Base-by-base conservation (phyloP, 2,113 vertebrate species). In the Alethe castanea region DNA sequence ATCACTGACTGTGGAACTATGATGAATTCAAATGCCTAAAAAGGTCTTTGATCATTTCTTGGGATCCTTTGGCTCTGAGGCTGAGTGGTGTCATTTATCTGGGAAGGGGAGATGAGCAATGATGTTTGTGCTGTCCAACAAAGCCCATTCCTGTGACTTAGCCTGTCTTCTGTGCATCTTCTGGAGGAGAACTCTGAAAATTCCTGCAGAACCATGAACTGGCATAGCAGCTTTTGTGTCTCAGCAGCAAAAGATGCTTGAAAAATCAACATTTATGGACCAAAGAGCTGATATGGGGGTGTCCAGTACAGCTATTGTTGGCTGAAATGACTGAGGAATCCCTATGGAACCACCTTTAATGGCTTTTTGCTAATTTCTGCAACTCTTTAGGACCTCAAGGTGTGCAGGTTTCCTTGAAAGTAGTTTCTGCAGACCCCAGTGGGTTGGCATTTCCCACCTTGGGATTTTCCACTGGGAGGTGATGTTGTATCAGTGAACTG, bases 41-140 rank as follows among this genome's bases (percentile, higher is more conserved):
- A 24, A 9, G 0, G 0, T 5, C 1, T 7, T 35, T 72, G 23
- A 44, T 16, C 0, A 28, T n/a, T 69, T 48, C 16, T 35, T 11
- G n/a, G 23, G 7, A 62, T 88, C 35, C 15, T 48, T 81, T 79
- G 65, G 24, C 40, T 60, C 48, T 67, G 33, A 26, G 13, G 29
- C 12, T 24, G 44, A n/a, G 29, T 45, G 13, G 4, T 59, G 7
- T 18, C 38, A 11, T 36, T 64, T 72, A 9, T 16, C 23, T 29
- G 47, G 35, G 42, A 79, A 76, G 25, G 17, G 33, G 7, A 54
- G 38, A 22, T 28, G 19, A 22, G 24, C 42, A 19, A 28, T n/a
- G 82, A 8, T 40, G 26, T n/a, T 59, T 70, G n/a, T 67, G 29
- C 9, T 14, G 36, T 61, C 22, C 48, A 48, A 18, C 17, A n/a